These are phyloP conservation scores for Drosophila seguyi DNA, from an alignment of 1,140 invertebrate genomes.

Conservation along the genomic window DNA sequence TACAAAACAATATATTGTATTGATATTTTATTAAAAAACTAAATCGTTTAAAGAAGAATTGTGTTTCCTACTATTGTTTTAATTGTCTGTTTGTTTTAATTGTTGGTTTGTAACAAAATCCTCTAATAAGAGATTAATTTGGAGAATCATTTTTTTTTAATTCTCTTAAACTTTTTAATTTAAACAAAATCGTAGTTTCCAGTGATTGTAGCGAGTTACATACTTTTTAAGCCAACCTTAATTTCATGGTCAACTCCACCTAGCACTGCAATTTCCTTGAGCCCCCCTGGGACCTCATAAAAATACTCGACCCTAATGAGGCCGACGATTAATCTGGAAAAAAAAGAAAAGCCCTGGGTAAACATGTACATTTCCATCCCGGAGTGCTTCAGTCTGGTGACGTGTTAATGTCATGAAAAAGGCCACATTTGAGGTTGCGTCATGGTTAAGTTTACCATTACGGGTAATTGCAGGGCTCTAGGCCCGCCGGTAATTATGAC, in stretches of 20 bases:
- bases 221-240: neutral
- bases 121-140: neutral
- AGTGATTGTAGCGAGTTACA: neutral
- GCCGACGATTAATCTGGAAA: conserved; percentile 72
- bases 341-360: conserved; percentile 28
- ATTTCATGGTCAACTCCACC: conserved; percentile 14
- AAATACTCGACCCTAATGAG: conserved; percentile 81
- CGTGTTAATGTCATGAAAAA: conserved; percentile 63
- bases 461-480: conserved; percentile 64
- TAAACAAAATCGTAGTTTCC: neutral
- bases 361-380: conserved; percentile 39
- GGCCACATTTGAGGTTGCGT: conserved; percentile 46
- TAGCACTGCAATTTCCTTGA: conserved; percentile 19
- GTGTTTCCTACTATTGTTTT: neutral
- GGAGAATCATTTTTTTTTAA: too few species aligned
- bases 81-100: neutral
- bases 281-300: conserved; percentile 69
- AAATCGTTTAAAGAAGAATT: neutral
- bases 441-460: conserved; percentile 53
- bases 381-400: conserved; percentile 44
- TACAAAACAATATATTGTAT: neutral
- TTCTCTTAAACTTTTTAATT: neutral
- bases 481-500: conserved; percentile 61
- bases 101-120: neutral
- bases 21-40: too few species aligned